These are phyloP conservation scores for Synanthedon formicaeformis DNA, from an alignment of 2,888 invertebrate genomes.

Conservation along the genomic window DNA sequence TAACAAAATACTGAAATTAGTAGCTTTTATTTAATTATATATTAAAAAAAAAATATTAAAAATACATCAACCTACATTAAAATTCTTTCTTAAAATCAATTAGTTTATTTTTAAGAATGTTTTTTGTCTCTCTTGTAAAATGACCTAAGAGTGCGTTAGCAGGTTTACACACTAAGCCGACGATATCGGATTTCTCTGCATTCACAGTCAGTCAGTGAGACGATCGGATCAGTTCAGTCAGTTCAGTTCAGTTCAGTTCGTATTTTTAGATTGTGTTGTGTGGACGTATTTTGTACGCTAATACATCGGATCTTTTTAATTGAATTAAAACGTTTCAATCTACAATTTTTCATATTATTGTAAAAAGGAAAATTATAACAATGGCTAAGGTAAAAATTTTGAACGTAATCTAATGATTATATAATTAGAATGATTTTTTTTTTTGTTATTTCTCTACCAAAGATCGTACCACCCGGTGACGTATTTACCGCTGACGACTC, in stretches of 20 bases:
- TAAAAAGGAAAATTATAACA: slow-evolving; percentile 17
- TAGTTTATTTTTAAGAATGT: too few relatives aligned
- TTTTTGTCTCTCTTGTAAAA: too few relatives aligned
- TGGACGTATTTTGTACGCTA: slow-evolving; percentile 22
- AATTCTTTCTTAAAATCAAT: too few relatives aligned
- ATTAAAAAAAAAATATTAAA: too few relatives aligned
- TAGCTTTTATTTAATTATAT: too few relatives aligned
- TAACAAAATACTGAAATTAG: too few relatives aligned
- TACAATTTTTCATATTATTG: slow-evolving; percentile 11
- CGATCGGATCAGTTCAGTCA: slow-evolving; percentile 1
- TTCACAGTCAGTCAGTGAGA: slow-evolving; percentile 11
- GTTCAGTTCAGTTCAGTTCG: slow-evolving; percentile 28
- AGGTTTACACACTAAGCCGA: too few relatives aligned
- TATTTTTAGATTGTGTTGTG: slow-evolving; percentile 47
- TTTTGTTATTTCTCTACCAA: slow-evolving; percentile 16
- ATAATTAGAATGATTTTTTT: not conserved
- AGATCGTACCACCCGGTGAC: slow-evolving; percentile 44
- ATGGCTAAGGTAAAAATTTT: slow-evolving; percentile 56
- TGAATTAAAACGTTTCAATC: slow-evolving; percentile 31
- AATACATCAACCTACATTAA: too few relatives aligned
- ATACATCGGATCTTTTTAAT: slow-evolving; percentile 30
- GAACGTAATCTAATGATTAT: not conserved
- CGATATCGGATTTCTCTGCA: slow-evolving; percentile 44
- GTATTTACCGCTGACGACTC: slow-evolving; percentile 14
- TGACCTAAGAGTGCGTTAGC: too few relatives aligned